These are phyloP conservation scores for Chirona hameri DNA, from an alignment of 2,888 invertebrate species.

Conservation along the genomic window DNA sequence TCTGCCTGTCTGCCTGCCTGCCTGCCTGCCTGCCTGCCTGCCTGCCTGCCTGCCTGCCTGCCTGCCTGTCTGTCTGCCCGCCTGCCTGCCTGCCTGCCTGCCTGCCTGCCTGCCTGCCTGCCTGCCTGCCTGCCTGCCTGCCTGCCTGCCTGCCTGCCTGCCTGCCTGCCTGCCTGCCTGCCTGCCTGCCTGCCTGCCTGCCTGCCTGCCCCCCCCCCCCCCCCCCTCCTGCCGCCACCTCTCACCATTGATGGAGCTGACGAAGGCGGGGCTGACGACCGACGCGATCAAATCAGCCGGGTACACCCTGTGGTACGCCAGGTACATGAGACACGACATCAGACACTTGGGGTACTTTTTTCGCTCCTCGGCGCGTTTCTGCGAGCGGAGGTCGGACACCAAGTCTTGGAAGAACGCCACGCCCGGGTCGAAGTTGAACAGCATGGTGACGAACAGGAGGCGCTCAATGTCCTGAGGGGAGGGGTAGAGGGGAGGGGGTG, in stretches of 20 bases:
- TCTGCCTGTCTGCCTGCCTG: too few relatives aligned
- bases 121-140: too few relatives aligned
- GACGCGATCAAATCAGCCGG: slow-evolving; percentile 58
- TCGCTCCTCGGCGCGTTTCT: slow-evolving; percentile 56
- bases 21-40: too few relatives aligned
- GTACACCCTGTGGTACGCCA: slow-evolving; percentile 56
- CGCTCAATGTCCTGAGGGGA: slow-evolving; percentile 75
- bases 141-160: too few relatives aligned
- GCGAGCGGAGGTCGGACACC: slow-evolving; percentile 52
- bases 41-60: too few relatives aligned
- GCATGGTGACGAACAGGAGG: slow-evolving; percentile 58
- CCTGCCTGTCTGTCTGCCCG: too few relatives aligned
- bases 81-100: too few relatives aligned
- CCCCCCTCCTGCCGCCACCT: slow-evolving; percentile 33
- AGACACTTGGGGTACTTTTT: slow-evolving; percentile 58
- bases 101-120: too few relatives aligned
- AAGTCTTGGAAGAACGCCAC: slow-evolving; percentile 43
- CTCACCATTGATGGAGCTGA: slow-evolving; percentile 56
- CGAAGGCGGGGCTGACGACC: slow-evolving; percentile 57
- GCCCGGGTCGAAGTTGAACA: slow-evolving; percentile 57
- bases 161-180: too few relatives aligned
- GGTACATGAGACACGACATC: slow-evolving; percentile 59
- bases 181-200: too few relatives aligned
- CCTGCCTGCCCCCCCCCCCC: background rate
- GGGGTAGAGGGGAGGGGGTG: slow-evolving; percentile 45